These are phyloP conservation scores for Cichlasoma orientale DNA, from an alignment of 2,797 vertebrate genomes.

Conservation along the genomic window DNA sequence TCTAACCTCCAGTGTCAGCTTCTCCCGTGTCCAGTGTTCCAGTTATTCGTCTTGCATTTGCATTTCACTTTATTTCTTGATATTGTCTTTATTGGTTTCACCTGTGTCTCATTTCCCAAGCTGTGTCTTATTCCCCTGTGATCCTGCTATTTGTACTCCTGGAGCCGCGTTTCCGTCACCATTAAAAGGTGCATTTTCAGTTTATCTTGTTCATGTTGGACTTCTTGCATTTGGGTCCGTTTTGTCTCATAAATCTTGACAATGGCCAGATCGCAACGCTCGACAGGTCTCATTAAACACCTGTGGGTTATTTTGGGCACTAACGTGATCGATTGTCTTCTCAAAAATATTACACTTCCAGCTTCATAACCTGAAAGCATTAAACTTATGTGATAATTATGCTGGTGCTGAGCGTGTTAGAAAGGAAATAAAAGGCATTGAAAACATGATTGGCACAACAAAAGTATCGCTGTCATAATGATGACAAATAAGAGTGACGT, in stretches of 20 bases:
- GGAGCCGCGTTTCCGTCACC: background rate
- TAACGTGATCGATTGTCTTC: background rate
- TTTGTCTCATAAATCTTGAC: background rate
- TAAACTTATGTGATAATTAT: background rate
- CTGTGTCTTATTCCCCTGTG: background rate
- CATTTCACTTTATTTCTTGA: background rate
- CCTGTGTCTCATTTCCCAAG: background rate
- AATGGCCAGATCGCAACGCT: background rate
- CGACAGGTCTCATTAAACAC: fast-evolving
- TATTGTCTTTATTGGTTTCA: background rate
- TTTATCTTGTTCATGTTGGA: background rate
- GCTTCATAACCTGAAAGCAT: background rate
- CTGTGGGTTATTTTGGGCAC: background rate
- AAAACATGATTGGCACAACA: background rate
- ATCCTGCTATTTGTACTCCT: background rate
- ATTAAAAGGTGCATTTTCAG: background rate
- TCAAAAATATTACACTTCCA: background rate
- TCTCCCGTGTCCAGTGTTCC: background rate
- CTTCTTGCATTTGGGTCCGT: background rate
- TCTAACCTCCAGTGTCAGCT: background rate
- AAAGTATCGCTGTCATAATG: background rate
- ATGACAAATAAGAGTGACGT: background rate
- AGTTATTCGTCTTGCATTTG: background rate
- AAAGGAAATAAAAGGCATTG: background rate
- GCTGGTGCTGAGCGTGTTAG: background rate